A percentile compares a stretch with the other conserved stretches of the same genome.
phyloP scores from a whole-genome alignment of 2,113 vertebrate species.

The Campylomormyrus tamandua region DNA sequence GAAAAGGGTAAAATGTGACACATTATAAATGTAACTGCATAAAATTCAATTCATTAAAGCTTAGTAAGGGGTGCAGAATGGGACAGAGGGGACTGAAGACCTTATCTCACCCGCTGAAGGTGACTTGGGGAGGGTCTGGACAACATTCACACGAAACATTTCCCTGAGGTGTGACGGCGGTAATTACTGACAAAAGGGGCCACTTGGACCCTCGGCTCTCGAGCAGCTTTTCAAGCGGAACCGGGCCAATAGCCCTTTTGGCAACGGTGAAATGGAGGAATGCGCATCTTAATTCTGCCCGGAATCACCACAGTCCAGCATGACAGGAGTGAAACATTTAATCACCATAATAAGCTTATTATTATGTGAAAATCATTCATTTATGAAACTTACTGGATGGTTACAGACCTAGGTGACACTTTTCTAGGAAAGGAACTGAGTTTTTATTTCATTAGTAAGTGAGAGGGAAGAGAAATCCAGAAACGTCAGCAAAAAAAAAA shows the following conservation, averaged over 20 bases:
- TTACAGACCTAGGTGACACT: not conserved
- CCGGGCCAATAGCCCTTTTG: constrained; percentile 18
- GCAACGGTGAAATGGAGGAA: constrained; percentile 15
- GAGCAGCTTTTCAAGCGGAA: not conserved
- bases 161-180: constrained; percentile 32
- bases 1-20: not conserved
- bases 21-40: not conserved
- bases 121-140: not conserved
- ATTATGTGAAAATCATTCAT: not conserved
- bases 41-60: not conserved
- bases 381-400: not conserved
- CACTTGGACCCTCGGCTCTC: constrained; percentile 21
- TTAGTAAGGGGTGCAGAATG: not conserved
- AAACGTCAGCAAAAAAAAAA: not conserved
- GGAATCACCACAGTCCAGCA: not conserved
- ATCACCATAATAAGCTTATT: not conserved
- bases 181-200: constrained; percentile 36
- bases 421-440: not conserved
- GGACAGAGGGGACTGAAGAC: not conserved
- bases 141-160: constrained; percentile 30
- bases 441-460: not conserved
- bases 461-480: not conserved
- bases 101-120: not conserved
- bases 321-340: not conserved
- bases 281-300: not conserved